Evolutionary conservation across 2,113 vertebrate genomes (phyloP).

Genomic region (Willisornis vidua): DNA sequence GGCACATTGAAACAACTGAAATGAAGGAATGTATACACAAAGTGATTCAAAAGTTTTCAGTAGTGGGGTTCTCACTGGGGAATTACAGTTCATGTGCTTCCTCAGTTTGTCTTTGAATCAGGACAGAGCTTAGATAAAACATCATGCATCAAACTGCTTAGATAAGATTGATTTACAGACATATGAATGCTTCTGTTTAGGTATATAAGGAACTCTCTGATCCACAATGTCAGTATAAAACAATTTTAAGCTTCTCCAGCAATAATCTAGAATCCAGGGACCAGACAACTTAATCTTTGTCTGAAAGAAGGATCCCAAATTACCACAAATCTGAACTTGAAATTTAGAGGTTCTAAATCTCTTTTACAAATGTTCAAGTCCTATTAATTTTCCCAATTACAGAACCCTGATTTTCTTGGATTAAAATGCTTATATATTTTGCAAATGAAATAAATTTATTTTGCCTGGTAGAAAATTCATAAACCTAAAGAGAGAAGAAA

Average conservation of each 20-base stretch:
- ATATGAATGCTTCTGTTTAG: not conserved
- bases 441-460: not conserved
- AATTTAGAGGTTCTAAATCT: not conserved
- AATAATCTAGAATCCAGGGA: not conserved
- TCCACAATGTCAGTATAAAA: not conserved
- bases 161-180: not conserved
- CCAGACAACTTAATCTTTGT: not conserved
- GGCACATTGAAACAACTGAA: not conserved
- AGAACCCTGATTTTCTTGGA: not conserved
- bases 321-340: not conserved
- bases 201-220: not conserved
- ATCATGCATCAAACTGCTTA: not conserved
- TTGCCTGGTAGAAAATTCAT: not conserved
- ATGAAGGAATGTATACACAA: not conserved
- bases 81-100: not conserved
- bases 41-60: not conserved
- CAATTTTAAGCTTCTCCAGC: not conserved
- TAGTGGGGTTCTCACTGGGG: not conserved
- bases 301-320: not conserved
- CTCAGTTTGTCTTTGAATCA: not conserved
- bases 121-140: not conserved
- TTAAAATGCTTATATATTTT: not conserved
- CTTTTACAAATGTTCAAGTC: not conserved
- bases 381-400: not conserved
- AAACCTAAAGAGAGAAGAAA: not conserved